Base-by-base conservation (phyloP, 2,888 invertebrate genomes). In the Ochropleura leucogaster region DNA sequence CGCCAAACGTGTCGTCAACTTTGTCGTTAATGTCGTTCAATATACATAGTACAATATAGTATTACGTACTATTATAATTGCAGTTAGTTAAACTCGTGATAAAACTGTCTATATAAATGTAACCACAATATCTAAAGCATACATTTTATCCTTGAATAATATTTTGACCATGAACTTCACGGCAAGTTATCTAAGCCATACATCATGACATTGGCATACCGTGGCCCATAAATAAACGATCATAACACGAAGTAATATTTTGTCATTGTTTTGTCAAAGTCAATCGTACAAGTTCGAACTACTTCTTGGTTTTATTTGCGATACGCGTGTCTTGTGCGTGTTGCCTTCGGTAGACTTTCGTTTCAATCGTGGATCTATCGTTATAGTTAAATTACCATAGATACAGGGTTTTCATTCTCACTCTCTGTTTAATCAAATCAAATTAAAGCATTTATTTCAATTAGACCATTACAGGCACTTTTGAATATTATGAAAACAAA, bases 191-290 rank as follows among this genome's bases (percentile, higher is more conserved):
- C 40, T 12, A 5, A 10, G n/a, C 14, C 51, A 49, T 62, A 55
- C 20, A 69, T 84, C 53, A 59, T 46, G 30, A 12, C 40, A 9
- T 4, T 20, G 30, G 18, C n/a, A 59, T 51, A 66, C 16, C 46
- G 44, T 8, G 16, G 10, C 44, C 53, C 20, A 68, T 69, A 83
- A 85, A 80, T 80, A 86, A 80, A 49, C 47, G 16, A 74, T 72
- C 68, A 79, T 66, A 73, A 51, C 57, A 71, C 60, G n/a, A 80
- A 82, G 60, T 68, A 67, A 49, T 74, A 67, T 73, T 30, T 72
- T 77, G 49, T 74, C 74, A 63, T 74, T 74, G 77, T 77, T 79
- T 86, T 79, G 78, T 77, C 72, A 74, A 72, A 86, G 79, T 70
- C 74, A 68, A 77, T 77, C 74, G 70, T 9, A 30, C 20, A 60